Conservation (phyloP, 2,888 invertebrate species). For the Catocala sponsa region DNA sequence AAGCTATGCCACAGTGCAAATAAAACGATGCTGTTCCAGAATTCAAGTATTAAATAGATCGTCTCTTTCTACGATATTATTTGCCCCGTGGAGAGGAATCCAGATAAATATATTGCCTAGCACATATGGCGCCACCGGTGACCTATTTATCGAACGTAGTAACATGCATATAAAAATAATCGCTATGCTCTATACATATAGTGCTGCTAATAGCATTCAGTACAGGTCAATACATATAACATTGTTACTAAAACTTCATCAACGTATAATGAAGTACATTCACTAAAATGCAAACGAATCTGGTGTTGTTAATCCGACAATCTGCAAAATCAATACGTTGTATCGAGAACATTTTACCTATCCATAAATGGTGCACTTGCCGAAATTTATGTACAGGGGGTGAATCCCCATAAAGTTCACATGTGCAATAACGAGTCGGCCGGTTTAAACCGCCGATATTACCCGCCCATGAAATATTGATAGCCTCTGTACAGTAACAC, state of each 20-base stretch:
- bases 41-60: too few relatives aligned
- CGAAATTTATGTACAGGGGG: constrained; percentile 83
- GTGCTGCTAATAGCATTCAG: too few relatives aligned
- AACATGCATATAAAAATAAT: constrained; percentile 1
- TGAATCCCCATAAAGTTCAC: constrained; percentile 83
- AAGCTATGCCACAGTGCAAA: too few relatives aligned
- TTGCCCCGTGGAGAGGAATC: background rate
- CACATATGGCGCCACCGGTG: constrained; percentile 4
- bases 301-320: constrained; percentile 63
- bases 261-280: background rate
- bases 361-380: constrained; percentile 72
- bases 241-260: background rate
- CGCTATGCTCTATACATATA: too few relatives aligned
- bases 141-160: constrained; percentile 1
- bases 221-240: too few relatives aligned
- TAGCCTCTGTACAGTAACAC: constrained; percentile 63
- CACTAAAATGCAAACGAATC: constrained; percentile 3
- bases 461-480: constrained; percentile 82
- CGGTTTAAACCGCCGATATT: constrained; percentile 82
- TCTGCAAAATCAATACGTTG: constrained; percentile 81
- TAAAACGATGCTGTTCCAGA: too few relatives aligned
- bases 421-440: constrained; percentile 81
- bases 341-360: constrained; percentile 74
- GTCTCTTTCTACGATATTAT: too few relatives aligned
- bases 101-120: background rate